phyloP scores from a whole-genome alignment of 2,888 invertebrate species.

The Physocephala rufipes region DNA sequence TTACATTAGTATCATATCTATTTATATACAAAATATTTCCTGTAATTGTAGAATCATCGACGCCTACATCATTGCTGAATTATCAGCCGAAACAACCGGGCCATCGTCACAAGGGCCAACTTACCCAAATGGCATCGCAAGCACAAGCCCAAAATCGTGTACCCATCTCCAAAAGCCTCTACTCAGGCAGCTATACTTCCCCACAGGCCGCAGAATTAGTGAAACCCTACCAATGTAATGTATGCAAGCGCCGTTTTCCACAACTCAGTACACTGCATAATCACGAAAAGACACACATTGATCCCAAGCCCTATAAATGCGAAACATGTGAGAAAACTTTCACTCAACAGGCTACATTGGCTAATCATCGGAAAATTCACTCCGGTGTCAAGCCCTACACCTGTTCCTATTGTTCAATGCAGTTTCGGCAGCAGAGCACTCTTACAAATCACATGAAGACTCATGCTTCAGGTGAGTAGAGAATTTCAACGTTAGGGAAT shows the following conservation, averaged over 20 bases:
- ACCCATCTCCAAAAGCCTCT: slow-evolving; percentile 61
- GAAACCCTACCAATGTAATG: slow-evolving; percentile 60
- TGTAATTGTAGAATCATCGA: slow-evolving; percentile 52
- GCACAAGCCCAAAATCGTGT: slow-evolving; percentile 53
- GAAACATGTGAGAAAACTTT: slow-evolving; percentile 62
- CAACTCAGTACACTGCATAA: slow-evolving; percentile 61
- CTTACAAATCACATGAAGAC: slow-evolving; percentile 63
- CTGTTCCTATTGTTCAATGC: slow-evolving; percentile 62
- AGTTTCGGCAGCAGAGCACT: slow-evolving; percentile 63
- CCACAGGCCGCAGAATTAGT: slow-evolving; percentile 61
- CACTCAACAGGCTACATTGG: slow-evolving; percentile 59
- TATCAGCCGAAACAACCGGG: slow-evolving; percentile 55
- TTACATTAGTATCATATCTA: not conserved
- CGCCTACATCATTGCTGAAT: slow-evolving; percentile 57
- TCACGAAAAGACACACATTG: slow-evolving; percentile 61
- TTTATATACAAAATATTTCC: not conserved
- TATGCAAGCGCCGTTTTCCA: slow-evolving; percentile 60
- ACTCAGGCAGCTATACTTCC: slow-evolving; percentile 60
- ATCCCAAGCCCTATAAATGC: slow-evolving; percentile 61
- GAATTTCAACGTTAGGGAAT: slow-evolving; percentile 58
- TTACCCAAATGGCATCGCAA: slow-evolving; percentile 55
- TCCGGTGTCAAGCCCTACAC: slow-evolving; percentile 61
- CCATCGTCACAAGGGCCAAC: slow-evolving; percentile 50
- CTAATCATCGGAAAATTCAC: slow-evolving; percentile 61
- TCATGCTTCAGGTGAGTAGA: slow-evolving; percentile 55